Evolutionary conservation across 1,140 invertebrate genomes (phyloP).

Genomic region (Leptestheria dahalacensis): DNA sequence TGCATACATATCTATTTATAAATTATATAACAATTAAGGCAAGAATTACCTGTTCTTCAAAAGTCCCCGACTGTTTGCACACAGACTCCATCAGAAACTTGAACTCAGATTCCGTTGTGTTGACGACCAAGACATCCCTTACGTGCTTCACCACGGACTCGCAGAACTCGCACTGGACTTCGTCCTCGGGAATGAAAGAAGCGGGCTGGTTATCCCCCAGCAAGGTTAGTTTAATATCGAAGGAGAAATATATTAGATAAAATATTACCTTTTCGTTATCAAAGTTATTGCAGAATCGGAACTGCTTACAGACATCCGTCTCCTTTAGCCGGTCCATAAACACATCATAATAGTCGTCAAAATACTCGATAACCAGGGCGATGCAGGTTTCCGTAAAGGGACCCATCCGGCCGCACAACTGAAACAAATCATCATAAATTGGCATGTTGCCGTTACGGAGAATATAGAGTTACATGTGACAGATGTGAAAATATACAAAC

Average conservation of each 20-base stretch:
- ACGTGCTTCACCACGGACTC: slow-evolving; percentile 62
- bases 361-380: slow-evolving; percentile 50
- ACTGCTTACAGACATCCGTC: background rate
- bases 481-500: background rate
- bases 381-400: slow-evolving; percentile 62
- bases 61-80: slow-evolving; percentile 59
- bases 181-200: slow-evolving; percentile 23
- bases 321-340: background rate
- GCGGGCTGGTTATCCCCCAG: background rate
- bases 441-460: too few relatives aligned
- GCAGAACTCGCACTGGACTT: slow-evolving; percentile 71
- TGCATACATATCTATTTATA: background rate
- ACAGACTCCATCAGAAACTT: slow-evolving; percentile 55
- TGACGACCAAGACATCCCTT: slow-evolving; percentile 60
- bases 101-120: slow-evolving; percentile 70
- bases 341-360: slow-evolving; percentile 21
- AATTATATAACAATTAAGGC: background rate
- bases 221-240: background rate
- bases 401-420: slow-evolving; percentile 46
- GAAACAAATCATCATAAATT: too few relatives aligned
- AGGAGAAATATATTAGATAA: background rate
- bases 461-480: background rate
- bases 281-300: background rate
- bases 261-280: background rate
- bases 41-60: slow-evolving; percentile 29